phyloP scores from a whole-genome alignment of 2,113 vertebrate species.

The Alligator sinensis region DNA sequence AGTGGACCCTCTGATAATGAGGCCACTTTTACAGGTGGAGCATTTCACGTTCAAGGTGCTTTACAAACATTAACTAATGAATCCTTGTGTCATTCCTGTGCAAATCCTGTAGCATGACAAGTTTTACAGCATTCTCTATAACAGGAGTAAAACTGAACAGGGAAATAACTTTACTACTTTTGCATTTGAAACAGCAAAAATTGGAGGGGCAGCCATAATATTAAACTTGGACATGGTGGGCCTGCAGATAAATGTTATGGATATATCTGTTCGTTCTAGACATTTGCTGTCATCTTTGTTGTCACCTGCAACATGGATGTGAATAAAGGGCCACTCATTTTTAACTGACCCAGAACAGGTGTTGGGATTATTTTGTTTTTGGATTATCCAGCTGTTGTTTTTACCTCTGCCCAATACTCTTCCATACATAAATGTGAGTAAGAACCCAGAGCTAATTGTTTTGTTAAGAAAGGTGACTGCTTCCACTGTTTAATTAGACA shows the following conservation, averaged over 20 bases:
- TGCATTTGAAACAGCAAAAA: conserved; percentile 63
- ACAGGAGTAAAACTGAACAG: conserved; percentile 48
- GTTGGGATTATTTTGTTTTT: neutral
- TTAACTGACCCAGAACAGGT: neutral
- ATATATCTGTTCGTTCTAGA: conserved; percentile 36
- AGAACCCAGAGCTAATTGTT: neutral
- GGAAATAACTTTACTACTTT: conserved; percentile 59
- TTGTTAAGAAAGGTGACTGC: neutral
- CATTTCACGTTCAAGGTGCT: conserved; percentile 47
- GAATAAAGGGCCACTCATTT: conserved; percentile 17
- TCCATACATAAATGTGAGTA: neutral
- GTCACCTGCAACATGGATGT: neutral
- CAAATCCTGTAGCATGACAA: conserved; percentile 58
- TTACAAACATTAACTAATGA: conserved; percentile 61
- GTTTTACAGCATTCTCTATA: conserved; percentile 65
- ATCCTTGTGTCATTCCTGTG: conserved; percentile 66
- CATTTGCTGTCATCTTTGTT: conserved; percentile 16
- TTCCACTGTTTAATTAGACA: neutral
- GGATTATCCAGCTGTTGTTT: conserved; percentile 4
- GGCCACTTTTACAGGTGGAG: conserved; percentile 54
- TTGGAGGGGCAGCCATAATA: conserved; percentile 30
- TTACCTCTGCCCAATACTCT: neutral
- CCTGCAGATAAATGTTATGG: neutral
- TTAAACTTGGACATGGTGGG: conserved; percentile 38
- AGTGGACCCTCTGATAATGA: conserved; percentile 49